phyloP scores from a whole-genome alignment of 2,113 vertebrate genomes.

The Pseudorectes ferrugineus region DNA sequence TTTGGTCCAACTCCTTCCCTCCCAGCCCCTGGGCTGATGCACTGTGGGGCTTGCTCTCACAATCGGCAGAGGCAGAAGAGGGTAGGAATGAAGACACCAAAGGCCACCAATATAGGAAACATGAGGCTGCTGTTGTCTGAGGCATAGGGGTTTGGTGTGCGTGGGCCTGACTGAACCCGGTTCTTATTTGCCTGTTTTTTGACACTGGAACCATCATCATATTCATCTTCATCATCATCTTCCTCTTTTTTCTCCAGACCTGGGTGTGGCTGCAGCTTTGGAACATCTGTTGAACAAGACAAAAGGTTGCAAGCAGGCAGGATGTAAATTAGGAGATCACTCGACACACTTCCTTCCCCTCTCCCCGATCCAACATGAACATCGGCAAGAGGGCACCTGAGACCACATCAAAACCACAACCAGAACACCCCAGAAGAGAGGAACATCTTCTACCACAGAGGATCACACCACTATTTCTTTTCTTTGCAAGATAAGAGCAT shows the following conservation, averaged over 20 bases:
- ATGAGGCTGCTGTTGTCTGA: constrained; percentile 99
- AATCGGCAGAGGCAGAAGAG: constrained; percentile 98
- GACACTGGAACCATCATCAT: constrained; percentile 86
- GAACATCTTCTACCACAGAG: background rate
- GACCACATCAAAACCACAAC: background rate
- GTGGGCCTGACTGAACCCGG: constrained; percentile 92
- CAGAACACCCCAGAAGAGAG: background rate
- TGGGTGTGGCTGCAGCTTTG: constrained; percentile 95
- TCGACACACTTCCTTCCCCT: background rate
- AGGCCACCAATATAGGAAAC: constrained; percentile 98
- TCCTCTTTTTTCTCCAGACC: constrained; percentile 92
- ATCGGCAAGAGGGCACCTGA: background rate
- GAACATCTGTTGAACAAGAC: constrained; percentile 82
- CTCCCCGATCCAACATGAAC: background rate
- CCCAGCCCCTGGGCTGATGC: constrained; percentile 50
- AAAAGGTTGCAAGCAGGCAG: background rate
- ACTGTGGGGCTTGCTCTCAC: constrained; percentile 72
- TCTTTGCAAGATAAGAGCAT: background rate
- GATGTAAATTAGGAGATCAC: background rate
- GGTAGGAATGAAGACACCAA: constrained; percentile 98
- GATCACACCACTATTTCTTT: background rate
- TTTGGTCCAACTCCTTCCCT: constrained; percentile 64
- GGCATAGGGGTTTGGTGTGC: constrained; percentile 96
- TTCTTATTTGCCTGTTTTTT: constrained; percentile 82
- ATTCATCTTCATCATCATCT: constrained; percentile 86